phyloP scores from a whole-genome alignment of 2,113 vertebrate genomes.

The Tragelaphus imberbis region DNA sequence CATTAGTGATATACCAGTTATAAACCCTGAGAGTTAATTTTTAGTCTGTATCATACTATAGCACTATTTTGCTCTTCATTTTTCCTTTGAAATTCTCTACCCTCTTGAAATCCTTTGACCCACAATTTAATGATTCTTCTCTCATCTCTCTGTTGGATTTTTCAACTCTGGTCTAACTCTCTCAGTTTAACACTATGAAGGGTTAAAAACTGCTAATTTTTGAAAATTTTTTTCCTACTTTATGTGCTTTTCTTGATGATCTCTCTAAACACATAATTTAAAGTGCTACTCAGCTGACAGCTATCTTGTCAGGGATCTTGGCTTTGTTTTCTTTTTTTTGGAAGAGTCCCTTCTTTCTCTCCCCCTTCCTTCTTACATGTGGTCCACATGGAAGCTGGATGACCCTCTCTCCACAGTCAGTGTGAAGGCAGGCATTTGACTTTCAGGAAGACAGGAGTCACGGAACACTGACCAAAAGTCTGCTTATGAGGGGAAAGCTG shows the following conservation, averaged over 20 bases:
- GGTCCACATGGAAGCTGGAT: background rate
- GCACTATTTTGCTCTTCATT: background rate
- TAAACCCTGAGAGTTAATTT: background rate
- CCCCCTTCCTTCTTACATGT: background rate
- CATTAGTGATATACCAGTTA: background rate
- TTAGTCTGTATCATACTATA: background rate
- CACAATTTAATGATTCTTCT: background rate
- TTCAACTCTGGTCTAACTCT: background rate
- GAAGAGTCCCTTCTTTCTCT: background rate
- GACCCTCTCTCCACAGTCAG: background rate
- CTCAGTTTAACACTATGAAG: background rate
- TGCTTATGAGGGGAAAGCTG: background rate
- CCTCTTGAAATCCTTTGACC: background rate
- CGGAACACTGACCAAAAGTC: background rate
- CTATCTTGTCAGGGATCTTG: background rate
- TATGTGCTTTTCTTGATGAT: background rate
- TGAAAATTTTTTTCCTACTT: background rate
- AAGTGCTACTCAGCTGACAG: background rate
- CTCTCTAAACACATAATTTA: background rate
- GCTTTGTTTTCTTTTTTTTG: background rate
- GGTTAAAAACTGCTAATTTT: background rate
- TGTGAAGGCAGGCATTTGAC: background rate
- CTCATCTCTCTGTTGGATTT: background rate
- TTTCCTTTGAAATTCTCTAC: background rate
- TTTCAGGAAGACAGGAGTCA: conserved; percentile 14